These are phyloP conservation scores for Sylvia borin DNA, from an alignment of 2,797 vertebrate genomes.

Conservation along the genomic window DNA sequence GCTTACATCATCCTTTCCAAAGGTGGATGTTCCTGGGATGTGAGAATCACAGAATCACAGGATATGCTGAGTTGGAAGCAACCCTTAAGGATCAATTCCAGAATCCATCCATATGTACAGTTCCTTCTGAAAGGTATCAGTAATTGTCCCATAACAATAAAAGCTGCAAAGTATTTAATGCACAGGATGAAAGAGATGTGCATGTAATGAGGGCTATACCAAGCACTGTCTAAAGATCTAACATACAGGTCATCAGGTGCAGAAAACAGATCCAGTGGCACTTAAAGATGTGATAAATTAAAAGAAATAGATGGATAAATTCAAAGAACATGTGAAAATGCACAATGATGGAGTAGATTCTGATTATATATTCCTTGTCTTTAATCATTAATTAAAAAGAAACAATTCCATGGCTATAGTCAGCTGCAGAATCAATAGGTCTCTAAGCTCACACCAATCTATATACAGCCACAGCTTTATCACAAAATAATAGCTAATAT, in stretches of 20 bases:
- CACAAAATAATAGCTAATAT: conserved; percentile 64
- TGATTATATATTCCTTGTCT: conserved; percentile 11
- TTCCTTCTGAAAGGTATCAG: not conserved
- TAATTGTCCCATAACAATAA: not conserved
- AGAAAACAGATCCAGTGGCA: not conserved
- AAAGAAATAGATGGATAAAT: not conserved
- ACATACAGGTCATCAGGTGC: not conserved
- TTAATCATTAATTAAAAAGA: conserved; percentile 41
- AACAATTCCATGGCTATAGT: conserved; percentile 4
- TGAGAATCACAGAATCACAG: not conserved
- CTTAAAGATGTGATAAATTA: not conserved
- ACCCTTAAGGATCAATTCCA: not conserved
- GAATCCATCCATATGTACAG: not conserved
- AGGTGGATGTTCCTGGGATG: not conserved
- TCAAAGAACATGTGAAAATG: not conserved
- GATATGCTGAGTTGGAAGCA: not conserved
- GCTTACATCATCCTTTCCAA: not conserved
- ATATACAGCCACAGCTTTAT: conserved; percentile 27
- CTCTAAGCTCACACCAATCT: not conserved
- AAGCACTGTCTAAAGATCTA: not conserved
- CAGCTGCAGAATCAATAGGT: conserved; percentile 53
- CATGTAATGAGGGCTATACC: not conserved
- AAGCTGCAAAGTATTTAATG: not conserved
- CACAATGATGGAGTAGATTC: not conserved
- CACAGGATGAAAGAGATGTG: not conserved